Evolutionary conservation across 2,888 invertebrate genomes (phyloP), one percentile per base, ranked within the genome.

Genomic region (Ormyrus pomaceus): DNA sequence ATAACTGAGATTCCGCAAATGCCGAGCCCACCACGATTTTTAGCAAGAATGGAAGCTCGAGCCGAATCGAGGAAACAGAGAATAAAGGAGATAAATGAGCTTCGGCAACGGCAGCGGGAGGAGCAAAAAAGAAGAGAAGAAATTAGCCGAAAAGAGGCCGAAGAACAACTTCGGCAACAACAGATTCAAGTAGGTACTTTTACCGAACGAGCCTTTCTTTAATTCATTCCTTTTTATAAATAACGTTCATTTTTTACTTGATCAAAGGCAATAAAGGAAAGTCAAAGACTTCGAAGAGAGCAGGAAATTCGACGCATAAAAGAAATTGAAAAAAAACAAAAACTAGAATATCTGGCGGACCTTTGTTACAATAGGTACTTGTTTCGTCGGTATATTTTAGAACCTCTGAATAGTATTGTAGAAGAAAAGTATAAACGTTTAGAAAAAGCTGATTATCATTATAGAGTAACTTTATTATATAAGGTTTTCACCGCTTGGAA

Each of bases 21-120:
- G 5, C 84, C 86, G 34, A 87, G 84, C 75, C 87, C 88, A 56
- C 95, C 95, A 4, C 94, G 93, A 87, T 94, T 95, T 87, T 87
- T 95, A 64, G 92, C 93, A 87, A 92, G 94, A 87, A 95, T 96
- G 95, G 95, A 95, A 86, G 93, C 94, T 77, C 92, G 95, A 80
- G 95, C 95, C 0, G 89, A 94, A 59, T 94, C 94, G 83, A 92
- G 96, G 58, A 94, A 91, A 59, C 86, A 91, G 83, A 89, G 91
- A 79, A 83, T 88, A 56, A 87, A 90, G 77, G 86, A 89, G 74
- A 86, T 91, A 7, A 91, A 92, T 73, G 88, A 88, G 74, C 84
- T 83, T 59, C 86, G 88, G n/a, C 85, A 84, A 65, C 86, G 84
- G 77, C 85, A 89, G 73, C 85, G 92, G 6, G 92, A 92, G 83